phyloP scores from a whole-genome alignment of 2,797 vertebrate genomes.

The Ctenosaura bakeri region DNA sequence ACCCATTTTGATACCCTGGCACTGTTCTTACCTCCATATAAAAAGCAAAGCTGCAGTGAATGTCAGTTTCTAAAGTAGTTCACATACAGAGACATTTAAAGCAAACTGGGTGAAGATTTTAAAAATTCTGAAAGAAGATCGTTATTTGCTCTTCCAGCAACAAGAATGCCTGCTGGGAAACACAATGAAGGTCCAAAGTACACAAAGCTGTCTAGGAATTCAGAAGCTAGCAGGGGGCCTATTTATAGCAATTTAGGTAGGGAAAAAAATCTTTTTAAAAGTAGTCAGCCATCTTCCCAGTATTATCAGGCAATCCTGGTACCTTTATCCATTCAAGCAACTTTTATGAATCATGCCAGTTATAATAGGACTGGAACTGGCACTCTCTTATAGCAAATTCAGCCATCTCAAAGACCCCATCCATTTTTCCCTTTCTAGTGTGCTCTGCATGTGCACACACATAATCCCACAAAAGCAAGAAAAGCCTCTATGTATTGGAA shows the following conservation, averaged over 20 bases:
- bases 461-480: neutral
- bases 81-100: neutral
- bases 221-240: constrained; percentile 21
- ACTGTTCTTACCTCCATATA: constrained; percentile 19
- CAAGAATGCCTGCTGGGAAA: neutral
- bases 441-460: neutral
- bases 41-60: constrained; percentile 21
- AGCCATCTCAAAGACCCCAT: neutral
- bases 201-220: constrained; percentile 38
- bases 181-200: neutral
- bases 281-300: neutral
- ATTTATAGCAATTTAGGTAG: constrained; percentile 16
- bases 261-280: constrained; percentile 1
- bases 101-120: accelerated
- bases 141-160: constrained; percentile 24
- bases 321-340: constrained; percentile 14
- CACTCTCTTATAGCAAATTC: neutral
- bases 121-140: neutral
- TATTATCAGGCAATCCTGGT: constrained; percentile 19
- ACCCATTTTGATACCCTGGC: neutral
- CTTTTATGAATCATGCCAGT: constrained; percentile 16
- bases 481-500: neutral
- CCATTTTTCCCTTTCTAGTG: neutral
- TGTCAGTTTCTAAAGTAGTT: neutral
- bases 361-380: neutral